These are phyloP conservation scores for Drosophila sp. DNA, from an alignment of 1,140 invertebrate species.

Conservation along the genomic window DNA sequence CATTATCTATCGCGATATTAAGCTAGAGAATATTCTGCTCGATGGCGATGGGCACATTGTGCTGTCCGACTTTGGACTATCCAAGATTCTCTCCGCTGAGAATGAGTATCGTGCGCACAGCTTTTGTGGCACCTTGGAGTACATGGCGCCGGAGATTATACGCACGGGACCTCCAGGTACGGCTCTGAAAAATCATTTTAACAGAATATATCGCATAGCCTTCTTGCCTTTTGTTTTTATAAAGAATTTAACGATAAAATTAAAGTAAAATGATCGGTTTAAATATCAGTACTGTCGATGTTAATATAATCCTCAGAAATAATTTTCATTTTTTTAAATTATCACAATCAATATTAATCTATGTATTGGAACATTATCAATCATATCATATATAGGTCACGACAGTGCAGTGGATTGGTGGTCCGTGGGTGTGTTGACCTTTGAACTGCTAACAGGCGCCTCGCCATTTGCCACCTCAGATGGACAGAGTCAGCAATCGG, in stretches of 20 bases:
- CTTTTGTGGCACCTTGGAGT: conserved; percentile 99
- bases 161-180: conserved; percentile 89
- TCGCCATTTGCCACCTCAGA: conserved; percentile 99
- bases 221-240: too few species aligned
- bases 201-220: too few species aligned
- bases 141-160: conserved; percentile 97
- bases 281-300: too few species aligned
- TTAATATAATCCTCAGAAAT: too few species aligned
- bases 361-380: too few species aligned
- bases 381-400: conserved; percentile 88
- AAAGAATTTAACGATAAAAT: too few species aligned
- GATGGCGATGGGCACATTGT: conserved; percentile 95
- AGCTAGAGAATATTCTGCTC: conserved; percentile 96
- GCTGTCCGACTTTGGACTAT: conserved; percentile 95
- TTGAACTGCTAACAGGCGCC: conserved; percentile 97
- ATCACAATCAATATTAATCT: too few species aligned
- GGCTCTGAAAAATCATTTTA: too few species aligned
- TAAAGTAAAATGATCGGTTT: too few species aligned
- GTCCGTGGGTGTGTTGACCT: conserved; percentile 98
- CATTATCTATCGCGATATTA: conserved; percentile 98
- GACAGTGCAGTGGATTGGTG: conserved; percentile 99
- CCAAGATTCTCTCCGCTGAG: conserved; percentile 89
- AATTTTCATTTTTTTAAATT: too few species aligned
- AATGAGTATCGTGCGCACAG: conserved; percentile 92
- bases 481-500: conserved; percentile 95